Percentiles rank a stretch among this genome's conserved stretches.
Evolutionary conservation across 2,888 invertebrate genomes (phyloP).

Genomic region (Amphipyra tragopoginis): DNA sequence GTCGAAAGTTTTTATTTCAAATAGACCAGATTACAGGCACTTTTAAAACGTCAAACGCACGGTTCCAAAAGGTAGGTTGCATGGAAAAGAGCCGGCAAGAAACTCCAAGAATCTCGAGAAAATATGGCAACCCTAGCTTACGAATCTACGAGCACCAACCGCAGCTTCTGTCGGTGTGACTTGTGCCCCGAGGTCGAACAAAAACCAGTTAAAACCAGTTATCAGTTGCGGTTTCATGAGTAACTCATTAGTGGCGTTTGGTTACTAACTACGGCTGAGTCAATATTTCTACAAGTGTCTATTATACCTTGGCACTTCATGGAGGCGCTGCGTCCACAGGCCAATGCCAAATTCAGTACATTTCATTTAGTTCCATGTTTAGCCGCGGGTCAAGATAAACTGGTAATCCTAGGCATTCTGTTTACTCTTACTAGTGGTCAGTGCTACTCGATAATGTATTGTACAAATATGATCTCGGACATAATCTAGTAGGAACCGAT

Average conservation of each 20-base stretch:
- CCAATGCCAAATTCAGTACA: not conserved
- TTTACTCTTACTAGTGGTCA: not conserved
- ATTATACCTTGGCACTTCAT: constrained; percentile 1
- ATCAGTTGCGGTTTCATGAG: not conserved
- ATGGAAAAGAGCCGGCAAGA: too few species aligned
- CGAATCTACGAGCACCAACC: too few species aligned
- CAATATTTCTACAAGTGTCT: not conserved
- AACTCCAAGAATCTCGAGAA: too few species aligned
- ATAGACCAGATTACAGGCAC: too few species aligned
- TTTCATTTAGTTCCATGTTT: constrained; percentile 3
- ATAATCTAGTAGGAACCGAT: constrained; percentile 17
- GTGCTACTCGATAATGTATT: constrained; percentile 3
- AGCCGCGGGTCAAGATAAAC: constrained; percentile 1
- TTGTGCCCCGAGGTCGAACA: not conserved
- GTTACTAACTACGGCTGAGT: not conserved
- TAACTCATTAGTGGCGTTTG: constrained; percentile 1
- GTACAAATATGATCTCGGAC: constrained; percentile 10
- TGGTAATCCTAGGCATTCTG: not conserved
- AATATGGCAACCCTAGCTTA: too few species aligned
- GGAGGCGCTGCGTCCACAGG: constrained; percentile 3
- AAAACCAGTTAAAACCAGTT: not conserved
- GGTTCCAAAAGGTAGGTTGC: too few species aligned
- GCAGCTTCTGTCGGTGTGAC: too few species aligned
- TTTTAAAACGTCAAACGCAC: too few species aligned
- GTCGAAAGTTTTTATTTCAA: too few species aligned